phyloP scores from a whole-genome alignment of 2,888 invertebrate genomes.

The Arenicola marina region DNA sequence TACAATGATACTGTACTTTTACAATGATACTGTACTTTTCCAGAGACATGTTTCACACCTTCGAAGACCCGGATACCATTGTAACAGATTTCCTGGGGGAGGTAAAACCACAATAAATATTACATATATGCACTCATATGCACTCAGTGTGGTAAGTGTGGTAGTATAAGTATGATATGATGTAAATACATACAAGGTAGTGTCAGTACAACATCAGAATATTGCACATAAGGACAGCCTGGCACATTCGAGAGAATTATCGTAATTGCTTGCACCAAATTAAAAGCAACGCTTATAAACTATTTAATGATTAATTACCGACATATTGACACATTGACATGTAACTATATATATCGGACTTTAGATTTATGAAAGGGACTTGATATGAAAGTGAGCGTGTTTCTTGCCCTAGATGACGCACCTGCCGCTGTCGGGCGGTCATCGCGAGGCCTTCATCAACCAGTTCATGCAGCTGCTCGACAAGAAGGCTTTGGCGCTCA shows the following conservation, averaged over 20 bases:
- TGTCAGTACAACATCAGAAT: not conserved
- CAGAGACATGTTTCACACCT: constrained; percentile 32
- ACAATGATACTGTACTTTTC: constrained; percentile 23
- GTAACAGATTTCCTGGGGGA: constrained; percentile 44
- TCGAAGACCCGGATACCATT: constrained; percentile 42
- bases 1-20: too few relatives aligned
- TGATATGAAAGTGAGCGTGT: too few relatives aligned
- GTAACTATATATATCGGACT: not conserved
- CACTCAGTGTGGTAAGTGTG: not conserved
- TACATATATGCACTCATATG: not conserved
- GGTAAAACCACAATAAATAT: constrained; percentile 32
- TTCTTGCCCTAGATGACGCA: not conserved
- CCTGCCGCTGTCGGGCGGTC: not conserved
- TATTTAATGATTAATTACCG: too few relatives aligned
- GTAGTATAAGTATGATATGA: not conserved
- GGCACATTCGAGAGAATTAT: too few relatives aligned
- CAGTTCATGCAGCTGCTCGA: not conserved
- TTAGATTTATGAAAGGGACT: too few relatives aligned
- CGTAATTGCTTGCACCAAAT: too few relatives aligned
- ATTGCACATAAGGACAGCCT: not conserved
- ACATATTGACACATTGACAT: too few relatives aligned
- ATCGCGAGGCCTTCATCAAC: not conserved
- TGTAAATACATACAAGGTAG: not conserved
- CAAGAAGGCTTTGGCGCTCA: not conserved
- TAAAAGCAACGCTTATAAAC: too few relatives aligned